phyloP scores from a whole-genome alignment of 2,797 vertebrate genomes.

The Eulemur coronatus region DNA sequence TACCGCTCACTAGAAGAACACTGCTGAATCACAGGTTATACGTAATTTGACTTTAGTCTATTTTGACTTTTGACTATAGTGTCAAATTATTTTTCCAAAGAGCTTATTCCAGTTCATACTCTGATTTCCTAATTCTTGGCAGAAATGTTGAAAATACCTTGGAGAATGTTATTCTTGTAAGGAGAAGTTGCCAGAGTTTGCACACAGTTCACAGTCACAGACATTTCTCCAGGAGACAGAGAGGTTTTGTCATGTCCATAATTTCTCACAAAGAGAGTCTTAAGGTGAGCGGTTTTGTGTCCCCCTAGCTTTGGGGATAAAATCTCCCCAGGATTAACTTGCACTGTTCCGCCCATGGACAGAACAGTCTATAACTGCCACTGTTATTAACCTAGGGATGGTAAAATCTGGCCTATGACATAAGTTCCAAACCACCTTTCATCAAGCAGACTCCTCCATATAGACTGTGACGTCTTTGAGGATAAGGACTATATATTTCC shows the following conservation, averaged over 20 bases:
- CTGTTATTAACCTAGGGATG: constrained; percentile 33
- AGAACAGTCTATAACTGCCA: constrained; percentile 33
- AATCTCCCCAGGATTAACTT: background rate
- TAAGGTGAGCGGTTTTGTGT: constrained; percentile 4
- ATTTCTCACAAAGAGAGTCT: background rate
- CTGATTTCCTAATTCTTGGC: background rate
- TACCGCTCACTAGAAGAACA: background rate
- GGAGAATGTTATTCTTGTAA: background rate
- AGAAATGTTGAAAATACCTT: background rate
- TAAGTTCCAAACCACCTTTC: constrained; percentile 36
- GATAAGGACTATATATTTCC: background rate
- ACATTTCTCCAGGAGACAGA: background rate
- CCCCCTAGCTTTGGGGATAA: background rate
- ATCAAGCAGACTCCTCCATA: background rate
- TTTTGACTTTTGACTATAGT: background rate
- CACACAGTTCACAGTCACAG: constrained; percentile 14
- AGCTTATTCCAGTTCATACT: background rate
- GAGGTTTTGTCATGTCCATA: background rate
- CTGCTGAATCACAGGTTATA: background rate
- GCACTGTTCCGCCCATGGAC: background rate
- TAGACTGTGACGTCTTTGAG: background rate
- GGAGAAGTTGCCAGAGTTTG: background rate
- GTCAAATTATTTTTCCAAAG: background rate
- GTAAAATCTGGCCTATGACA: background rate
- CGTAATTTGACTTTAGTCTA: background rate